Percentiles rank a stretch among this genome's conserved stretches.
These are phyloP conservation scores for Parochlus steinenii DNA, from an alignment of 2,888 invertebrate genomes.

Conservation along the genomic window DNA sequence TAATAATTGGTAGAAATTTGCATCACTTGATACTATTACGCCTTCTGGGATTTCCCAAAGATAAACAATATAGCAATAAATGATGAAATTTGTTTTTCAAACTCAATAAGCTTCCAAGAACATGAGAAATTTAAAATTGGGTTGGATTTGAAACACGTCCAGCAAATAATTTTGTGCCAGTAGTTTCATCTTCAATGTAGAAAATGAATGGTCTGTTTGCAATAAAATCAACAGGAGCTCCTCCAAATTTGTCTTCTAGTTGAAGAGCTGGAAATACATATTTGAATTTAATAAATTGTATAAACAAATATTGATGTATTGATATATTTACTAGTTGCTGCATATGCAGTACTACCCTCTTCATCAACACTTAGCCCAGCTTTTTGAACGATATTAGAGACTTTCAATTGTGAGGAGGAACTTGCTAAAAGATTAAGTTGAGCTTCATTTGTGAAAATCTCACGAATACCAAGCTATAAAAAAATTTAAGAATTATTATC, in stretches of 20 bases:
- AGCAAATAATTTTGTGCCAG: slow-evolving; percentile 55
- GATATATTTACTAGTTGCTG: no score
- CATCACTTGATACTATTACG: no score
- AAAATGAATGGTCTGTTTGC: slow-evolving; percentile 64
- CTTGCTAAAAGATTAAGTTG: slow-evolving; percentile 49
- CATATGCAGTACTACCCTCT: no score
- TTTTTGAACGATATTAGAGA: slow-evolving; percentile 55
- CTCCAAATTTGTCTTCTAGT: slow-evolving; percentile 57
- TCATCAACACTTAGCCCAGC: slow-evolving; percentile 64
- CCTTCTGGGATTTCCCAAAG: no score
- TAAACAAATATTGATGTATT: no score
- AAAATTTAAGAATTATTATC: no score
- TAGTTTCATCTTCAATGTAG: slow-evolving; percentile 59
- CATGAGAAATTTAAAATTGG: no score
- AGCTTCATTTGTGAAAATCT: slow-evolving; percentile 53
- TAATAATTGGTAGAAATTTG: no score
- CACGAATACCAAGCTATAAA: slow-evolving; percentile 54
- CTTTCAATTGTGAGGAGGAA: slow-evolving; percentile 34
- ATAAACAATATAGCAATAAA: no score
- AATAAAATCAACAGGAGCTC: slow-evolving; percentile 40
- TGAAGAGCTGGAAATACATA: slow-evolving; percentile 42
- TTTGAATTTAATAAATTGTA: no score
- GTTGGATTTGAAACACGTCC: slow-evolving; percentile 57
- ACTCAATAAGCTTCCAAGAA: no score
- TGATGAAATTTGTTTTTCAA: no score